phyloP scores from a whole-genome alignment of 1,140 invertebrate genomes.

The Penaeus chinensis region DNA sequence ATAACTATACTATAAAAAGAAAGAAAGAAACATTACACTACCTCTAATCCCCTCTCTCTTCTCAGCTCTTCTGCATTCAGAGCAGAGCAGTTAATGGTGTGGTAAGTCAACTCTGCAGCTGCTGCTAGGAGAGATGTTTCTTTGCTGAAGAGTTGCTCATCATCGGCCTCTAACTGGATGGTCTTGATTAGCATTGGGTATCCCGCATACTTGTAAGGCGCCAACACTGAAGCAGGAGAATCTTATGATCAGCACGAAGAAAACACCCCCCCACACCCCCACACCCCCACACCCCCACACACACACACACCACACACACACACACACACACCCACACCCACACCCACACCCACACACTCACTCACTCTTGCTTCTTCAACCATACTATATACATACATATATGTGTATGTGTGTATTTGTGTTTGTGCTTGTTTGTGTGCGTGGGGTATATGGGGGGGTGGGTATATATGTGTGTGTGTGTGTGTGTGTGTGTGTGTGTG shows the following conservation, averaged over 20 bases:
- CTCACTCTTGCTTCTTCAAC: background rate
- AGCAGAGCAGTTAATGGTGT: conserved; percentile 96
- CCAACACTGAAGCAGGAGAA: conserved; percentile 77
- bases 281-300: background rate
- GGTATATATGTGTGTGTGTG: background rate
- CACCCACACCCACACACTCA: background rate
- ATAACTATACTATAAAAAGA: too few relatives aligned
- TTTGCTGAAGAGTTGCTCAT: conserved; percentile 93
- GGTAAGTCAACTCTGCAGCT: conserved; percentile 94
- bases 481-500: background rate
- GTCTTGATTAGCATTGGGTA: conserved; percentile 98
- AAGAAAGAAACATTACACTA: background rate
- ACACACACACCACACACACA: background rate
- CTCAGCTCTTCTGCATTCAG: conserved; percentile 97
- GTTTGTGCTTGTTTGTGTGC: background rate
- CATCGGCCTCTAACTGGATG: conserved; percentile 91
- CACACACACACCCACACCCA: background rate
- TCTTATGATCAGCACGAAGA: conserved; percentile 1
- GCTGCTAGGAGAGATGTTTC: conserved; percentile 86
- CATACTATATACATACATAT: background rate
- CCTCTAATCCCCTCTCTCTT: conserved; percentile 75
- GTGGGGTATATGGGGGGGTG: background rate
- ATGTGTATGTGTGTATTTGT: background rate
- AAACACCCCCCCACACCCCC: background rate
- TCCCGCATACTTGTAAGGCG: conserved; percentile 98